Base-by-base conservation (phyloP, 2,797 vertebrate species). In the Centropyge bicolor region DNA sequence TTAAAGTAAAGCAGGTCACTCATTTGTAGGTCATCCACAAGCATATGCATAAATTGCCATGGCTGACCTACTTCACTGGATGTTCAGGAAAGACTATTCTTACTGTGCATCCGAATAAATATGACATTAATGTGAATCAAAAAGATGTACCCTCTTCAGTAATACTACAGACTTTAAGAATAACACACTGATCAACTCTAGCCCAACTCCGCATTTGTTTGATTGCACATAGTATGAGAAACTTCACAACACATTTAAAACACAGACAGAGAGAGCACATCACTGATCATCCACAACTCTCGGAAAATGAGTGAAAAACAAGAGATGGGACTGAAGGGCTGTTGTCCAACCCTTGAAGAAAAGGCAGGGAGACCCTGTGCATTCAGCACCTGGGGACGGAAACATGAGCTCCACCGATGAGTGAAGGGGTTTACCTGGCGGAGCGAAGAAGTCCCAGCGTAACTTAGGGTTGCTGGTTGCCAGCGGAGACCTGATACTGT, bases 401-500 rank as follows among this genome's bases (percentile, higher is more conserved):
- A 84, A 72, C 61, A 60, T 87, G 87, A 93, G 91, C 70, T 88
- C 81, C 87, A 85, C 84, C 77, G 84, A 81, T 62, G 66, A 82
- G 81, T 68, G 86, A 57, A 73, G 20, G 62, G 4, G 56, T 96
- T 98, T 98, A 98, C 97, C 97, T 98, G 97, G 91, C 72, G 88
- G 94, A 6, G 94, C 94, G 96, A 98, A 98, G 97, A 98, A 98
- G 85, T 95, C 96, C 90, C 93, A 96, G 78, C 97, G 96, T 91
- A 95, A 96, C 94, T 97, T 96, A 95, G 92, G 94, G 95, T 96
- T 97, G 95, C 95, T 95, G 93, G 95, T 94, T 93, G 96, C 95
- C 89, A 96, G 93, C 19, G 95, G 92, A 88, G 96, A 88, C 79
- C 82, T 83, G 92, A 95, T 93, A 94, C 92, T 91, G 90, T 92